Evolutionary conservation across 1,140 invertebrate species (phyloP).

Genomic region (Zaprionus africanus): DNA sequence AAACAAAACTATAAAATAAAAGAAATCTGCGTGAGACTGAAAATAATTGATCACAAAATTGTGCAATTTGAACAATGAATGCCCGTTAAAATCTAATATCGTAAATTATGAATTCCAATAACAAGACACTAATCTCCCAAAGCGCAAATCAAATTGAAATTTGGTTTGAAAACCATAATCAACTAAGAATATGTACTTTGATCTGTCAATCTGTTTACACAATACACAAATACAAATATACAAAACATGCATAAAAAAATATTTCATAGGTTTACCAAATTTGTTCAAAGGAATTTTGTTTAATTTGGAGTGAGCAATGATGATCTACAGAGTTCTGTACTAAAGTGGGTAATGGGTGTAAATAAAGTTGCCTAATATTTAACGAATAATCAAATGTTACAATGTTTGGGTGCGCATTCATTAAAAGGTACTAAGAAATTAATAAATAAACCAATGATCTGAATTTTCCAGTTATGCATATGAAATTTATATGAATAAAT

Average conservation of each 20-base stretch:
- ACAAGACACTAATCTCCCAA: conserved; percentile 57
- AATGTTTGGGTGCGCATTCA: background rate
- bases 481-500: background rate
- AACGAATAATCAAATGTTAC: background rate
- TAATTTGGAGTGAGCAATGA: conserved; percentile 3
- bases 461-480: conserved; percentile 6
- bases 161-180: conserved; percentile 28
- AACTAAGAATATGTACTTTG: conserved; percentile 9
- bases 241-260: conserved; percentile 16
- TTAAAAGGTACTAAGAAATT: background rate
- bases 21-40: conserved; percentile 71
- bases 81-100: conserved; percentile 44
- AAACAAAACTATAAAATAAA: conserved; percentile 41
- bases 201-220: conserved; percentile 32
- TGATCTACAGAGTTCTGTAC: background rate
- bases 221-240: conserved; percentile 27
- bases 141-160: conserved; percentile 50
- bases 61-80: conserved; percentile 50
- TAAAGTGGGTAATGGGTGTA: conserved; percentile 25
- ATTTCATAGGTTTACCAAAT: conserved; percentile 18
- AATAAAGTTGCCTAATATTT: conserved; percentile 37
- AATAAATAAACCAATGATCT: conserved; percentile 4
- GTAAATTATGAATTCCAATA: conserved; percentile 35
- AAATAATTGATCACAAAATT: conserved; percentile 49
- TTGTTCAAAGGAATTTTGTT: conserved; percentile 6